phyloP scores from a whole-genome alignment of 1,140 invertebrate species.

The Polyergus mexicanus region DNA sequence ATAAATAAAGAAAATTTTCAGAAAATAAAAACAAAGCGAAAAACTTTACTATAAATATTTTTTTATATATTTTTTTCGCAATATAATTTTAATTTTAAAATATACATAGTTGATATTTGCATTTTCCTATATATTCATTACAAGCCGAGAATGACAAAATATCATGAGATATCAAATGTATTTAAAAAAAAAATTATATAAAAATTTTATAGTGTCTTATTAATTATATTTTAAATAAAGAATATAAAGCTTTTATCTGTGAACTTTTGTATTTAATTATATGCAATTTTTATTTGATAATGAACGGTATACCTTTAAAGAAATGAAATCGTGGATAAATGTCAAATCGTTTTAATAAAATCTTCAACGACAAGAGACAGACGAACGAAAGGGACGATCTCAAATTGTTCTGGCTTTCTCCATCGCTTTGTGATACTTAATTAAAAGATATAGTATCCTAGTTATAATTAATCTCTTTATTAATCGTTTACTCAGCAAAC shows the following conservation, averaged over 20 bases:
- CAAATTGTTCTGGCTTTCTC: neutral
- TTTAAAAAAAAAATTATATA: neutral
- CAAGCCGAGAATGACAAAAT: neutral
- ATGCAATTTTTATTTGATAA: neutral
- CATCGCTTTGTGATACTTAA: conserved; percentile 16
- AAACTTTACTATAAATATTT: neutral
- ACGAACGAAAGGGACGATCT: neutral
- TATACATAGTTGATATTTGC: neutral
- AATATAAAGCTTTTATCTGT: conserved; percentile 1
- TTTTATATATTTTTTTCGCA: neutral
- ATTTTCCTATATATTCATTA: neutral
- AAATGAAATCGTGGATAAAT: neutral
- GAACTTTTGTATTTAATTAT: neutral
- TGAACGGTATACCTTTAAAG: neutral
- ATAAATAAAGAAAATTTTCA: neutral
- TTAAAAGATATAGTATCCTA: conserved; percentile 7
- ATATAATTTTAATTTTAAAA: conserved; percentile 15
- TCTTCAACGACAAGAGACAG: neutral
- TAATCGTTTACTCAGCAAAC: neutral
- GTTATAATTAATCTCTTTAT: conserved; percentile 40
- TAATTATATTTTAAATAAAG: neutral
- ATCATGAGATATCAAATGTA: neutral
- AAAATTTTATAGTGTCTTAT: neutral
- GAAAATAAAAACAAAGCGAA: neutral
- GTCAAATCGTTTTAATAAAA: conserved; percentile 1